Conservation (phyloP, 2,888 invertebrate species). For the Acutogordius australiensis region DNA sequence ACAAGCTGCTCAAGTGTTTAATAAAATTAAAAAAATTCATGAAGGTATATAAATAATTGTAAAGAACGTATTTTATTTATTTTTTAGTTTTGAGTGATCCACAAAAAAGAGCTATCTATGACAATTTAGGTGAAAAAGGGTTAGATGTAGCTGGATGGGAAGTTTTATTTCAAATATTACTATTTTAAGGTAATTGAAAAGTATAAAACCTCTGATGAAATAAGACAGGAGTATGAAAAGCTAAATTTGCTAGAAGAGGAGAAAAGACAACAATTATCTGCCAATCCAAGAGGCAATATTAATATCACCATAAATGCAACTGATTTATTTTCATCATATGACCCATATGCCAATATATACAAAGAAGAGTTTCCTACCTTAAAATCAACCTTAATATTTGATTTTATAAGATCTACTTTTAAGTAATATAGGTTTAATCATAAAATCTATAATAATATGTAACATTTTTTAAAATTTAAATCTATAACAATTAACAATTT, state of each 20-base stretch:
- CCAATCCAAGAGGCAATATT: slow-evolving; percentile 48
- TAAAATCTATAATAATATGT: background rate
- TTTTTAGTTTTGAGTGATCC: slow-evolving; percentile 52
- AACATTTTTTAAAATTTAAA: no score
- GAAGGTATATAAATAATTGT: slow-evolving; percentile 34
- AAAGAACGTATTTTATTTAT: background rate
- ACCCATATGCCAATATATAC: slow-evolving; percentile 10
- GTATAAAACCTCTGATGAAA: slow-evolving; percentile 70
- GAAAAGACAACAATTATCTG: slow-evolving; percentile 50
- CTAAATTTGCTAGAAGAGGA: slow-evolving; percentile 47
- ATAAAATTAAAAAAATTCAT: slow-evolving; percentile 66
- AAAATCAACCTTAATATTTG: background rate
- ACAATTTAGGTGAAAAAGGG: slow-evolving; percentile 56
- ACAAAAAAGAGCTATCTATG: slow-evolving; percentile 74
- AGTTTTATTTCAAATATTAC: slow-evolving; percentile 26
- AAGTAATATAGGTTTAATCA: background rate
- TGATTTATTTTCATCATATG: slow-evolving; percentile 39
- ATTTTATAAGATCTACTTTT: background rate
- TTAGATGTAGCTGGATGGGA: slow-evolving; percentile 82
- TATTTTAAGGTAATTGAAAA: slow-evolving; percentile 36
- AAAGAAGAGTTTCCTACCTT: slow-evolving; percentile 27
- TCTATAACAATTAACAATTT: no score
- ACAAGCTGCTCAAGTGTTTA: slow-evolving; percentile 67
- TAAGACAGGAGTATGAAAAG: slow-evolving; percentile 76
- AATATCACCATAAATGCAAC: slow-evolving; percentile 65